Evolutionary conservation across 1,140 invertebrate species (phyloP).

Genomic region (Nasonia giraulti): DNA sequence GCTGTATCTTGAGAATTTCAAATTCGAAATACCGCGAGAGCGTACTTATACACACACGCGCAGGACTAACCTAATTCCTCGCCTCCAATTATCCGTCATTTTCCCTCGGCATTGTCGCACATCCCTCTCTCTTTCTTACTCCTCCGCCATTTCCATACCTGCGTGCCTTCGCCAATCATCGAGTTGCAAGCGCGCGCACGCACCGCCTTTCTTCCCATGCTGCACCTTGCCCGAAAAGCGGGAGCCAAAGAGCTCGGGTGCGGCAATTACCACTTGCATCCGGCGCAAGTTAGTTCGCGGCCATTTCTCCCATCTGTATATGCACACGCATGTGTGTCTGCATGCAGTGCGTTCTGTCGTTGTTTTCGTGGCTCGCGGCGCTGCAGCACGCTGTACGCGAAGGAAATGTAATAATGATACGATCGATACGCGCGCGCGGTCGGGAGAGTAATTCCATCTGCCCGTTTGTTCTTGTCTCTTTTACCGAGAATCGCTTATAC

Average conservation of each 20-base stretch:
- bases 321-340: too few relatives aligned
- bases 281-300: conserved; percentile 2
- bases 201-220: conserved; percentile 26
- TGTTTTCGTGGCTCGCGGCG: neutral
- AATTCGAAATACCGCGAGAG: too few relatives aligned
- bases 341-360: neutral
- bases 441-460: neutral
- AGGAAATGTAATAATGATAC: conserved; percentile 13
- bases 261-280: conserved; percentile 22
- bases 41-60: too few relatives aligned
- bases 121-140: neutral
- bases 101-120: neutral
- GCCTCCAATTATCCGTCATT: too few relatives aligned
- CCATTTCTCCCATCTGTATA: conserved; percentile 9
- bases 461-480: neutral
- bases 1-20: too few relatives aligned
- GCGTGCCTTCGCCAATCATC: conserved; percentile 4
- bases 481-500: neutral
- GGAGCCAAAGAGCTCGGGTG: neutral
- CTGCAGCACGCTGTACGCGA: too few relatives aligned
- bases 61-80: too few relatives aligned
- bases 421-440: neutral
- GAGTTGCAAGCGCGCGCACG: neutral
- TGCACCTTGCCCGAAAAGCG: conserved; percentile 22
- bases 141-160: neutral